A percentile compares a stretch with the other conserved stretches of the same genome.
Conservation (phyloP, 2,113 vertebrate species). For the Rallus limicola region DNA sequence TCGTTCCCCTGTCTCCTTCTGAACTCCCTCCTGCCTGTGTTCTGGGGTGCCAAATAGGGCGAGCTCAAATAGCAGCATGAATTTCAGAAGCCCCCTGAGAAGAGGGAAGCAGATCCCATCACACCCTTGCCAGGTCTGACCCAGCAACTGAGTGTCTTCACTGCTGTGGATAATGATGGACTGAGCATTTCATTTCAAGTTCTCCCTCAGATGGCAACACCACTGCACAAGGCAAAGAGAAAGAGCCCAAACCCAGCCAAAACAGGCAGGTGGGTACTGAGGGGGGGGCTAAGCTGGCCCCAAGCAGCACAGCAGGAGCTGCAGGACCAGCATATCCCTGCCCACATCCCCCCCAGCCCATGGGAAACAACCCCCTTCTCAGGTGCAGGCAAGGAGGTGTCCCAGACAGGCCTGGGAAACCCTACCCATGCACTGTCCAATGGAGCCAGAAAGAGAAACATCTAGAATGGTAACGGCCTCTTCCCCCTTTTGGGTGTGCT, state of each 20-base stretch:
- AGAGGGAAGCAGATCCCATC: neutral
- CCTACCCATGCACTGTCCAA: neutral
- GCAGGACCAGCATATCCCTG: neutral
- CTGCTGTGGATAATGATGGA: neutral
- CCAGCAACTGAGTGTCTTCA: neutral
- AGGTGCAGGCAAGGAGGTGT: neutral
- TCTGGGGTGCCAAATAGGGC: neutral
- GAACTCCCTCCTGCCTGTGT: neutral
- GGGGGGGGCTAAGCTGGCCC: neutral
- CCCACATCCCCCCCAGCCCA: rapidly evolving
- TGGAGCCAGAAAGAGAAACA: neutral
- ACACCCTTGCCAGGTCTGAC: neutral
- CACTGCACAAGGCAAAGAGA: neutral
- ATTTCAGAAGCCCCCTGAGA: neutral
- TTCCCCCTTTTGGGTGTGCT: neutral
- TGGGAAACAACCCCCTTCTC: neutral
- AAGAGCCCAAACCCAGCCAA: no score
- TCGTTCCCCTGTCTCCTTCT: neutral
- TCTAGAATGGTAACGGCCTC: neutral
- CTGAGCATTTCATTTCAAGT: neutral
- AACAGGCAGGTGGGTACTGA: neutral
- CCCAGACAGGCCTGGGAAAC: neutral
- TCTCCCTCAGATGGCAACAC: neutral
- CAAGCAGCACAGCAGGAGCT: neutral
- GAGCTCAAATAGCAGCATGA: neutral